Base-by-base conservation (phyloP, 2,888 invertebrate species). In the Miltochrista miniata region DNA sequence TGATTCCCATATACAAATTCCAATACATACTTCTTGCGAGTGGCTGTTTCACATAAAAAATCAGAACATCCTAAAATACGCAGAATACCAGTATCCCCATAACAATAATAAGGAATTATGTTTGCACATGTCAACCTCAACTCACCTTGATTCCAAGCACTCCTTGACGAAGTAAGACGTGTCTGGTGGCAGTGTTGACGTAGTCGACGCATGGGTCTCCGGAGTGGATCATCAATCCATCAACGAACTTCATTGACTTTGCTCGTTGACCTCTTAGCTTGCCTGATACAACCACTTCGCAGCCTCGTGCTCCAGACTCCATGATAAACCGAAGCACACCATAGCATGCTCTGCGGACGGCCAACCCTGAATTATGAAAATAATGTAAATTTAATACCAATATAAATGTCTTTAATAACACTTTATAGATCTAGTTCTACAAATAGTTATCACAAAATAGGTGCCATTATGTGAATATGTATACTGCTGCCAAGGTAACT, bases 231-330 rank as follows among this genome's bases (percentile, higher is more conserved):
- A 99, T 99, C 57, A 99, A 94, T 60, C 99, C 99, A 78, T 99
- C 99, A 35, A 99, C 98, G 85, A 99, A 99, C 92, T 99, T 99
- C 99, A 99, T 99, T 50, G 98, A 98, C 93, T 99, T 99, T 64
- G 99, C 99, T 93, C 99, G 94, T 93, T 99, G 99, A 63, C 99
- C 99, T 80, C 99, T 94, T 65, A 99, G 94, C 92, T 99, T 99
- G 60, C 99, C 99, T 47, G 98, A 99, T 1, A 99, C 99, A 1
- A 99, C 99, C 1, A 99, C 99, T 88, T 99, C 99, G 76, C 99
- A 99, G 64, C 99, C 99, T 76, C 97, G 96, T 42, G 98, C 98
- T 18, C 98, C 98, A 54, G 97, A 97, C 88, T 99, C 98, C 98
- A 99, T 99, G 85, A 99, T 99, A 93, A 98, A 99, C 55, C 99